Conservation (phyloP, 2,888 invertebrate genomes). For the Acleris cristana region DNA sequence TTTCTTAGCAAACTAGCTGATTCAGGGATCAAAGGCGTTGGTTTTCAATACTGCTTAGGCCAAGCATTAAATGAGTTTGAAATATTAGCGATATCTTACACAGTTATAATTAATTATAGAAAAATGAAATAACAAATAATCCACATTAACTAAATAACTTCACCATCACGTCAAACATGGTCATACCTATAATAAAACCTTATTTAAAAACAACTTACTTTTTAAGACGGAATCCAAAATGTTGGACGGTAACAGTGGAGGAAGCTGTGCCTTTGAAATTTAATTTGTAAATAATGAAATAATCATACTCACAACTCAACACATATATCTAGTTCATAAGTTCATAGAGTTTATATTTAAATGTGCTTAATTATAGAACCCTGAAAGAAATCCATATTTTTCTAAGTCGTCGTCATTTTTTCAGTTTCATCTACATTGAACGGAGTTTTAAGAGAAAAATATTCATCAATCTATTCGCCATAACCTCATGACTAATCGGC, state of each 20-base stretch:
- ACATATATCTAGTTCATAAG: neutral
- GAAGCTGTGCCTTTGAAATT: constrained; percentile 54
- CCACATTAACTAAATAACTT: no score
- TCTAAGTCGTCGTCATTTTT: neutral
- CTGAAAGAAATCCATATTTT: neutral
- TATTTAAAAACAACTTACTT: constrained; percentile 44
- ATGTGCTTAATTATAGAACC: constrained; percentile 3
- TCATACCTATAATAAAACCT: neutral
- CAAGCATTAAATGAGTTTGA: no score
- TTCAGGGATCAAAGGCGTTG: no score
- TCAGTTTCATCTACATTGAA: constrained; percentile 13
- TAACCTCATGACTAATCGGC: constrained; percentile 10
- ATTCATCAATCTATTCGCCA: constrained; percentile 9
- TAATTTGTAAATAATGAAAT: neutral
- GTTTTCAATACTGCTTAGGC: no score
- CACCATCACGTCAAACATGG: neutral
- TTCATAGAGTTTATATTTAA: neutral
- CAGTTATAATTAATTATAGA: neutral
- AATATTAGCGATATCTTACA: no score
- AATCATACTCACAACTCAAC: neutral
- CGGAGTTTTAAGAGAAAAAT: constrained; percentile 23
- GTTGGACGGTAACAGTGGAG: constrained; percentile 69
- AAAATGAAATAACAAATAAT: neutral
- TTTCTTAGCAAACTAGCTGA: no score
- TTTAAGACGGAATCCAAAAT: constrained; percentile 65